Evolutionary conservation across 2,113 vertebrate genomes (phyloP).

Genomic region (Xenotilapia longispinis): DNA sequence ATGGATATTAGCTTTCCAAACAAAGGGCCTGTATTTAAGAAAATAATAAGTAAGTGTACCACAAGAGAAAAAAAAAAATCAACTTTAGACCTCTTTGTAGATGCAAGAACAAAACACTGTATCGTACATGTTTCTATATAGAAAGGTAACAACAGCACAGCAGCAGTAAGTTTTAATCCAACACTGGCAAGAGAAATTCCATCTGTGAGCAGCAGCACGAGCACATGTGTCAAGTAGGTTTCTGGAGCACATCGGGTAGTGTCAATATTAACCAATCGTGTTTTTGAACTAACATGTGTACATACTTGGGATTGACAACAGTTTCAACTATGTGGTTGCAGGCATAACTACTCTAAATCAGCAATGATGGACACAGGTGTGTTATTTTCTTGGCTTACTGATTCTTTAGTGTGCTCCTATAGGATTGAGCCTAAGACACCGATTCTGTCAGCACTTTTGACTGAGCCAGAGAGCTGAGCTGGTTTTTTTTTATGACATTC

Average conservation of each 20-base stretch:
- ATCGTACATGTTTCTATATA: background rate
- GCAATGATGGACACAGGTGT: background rate
- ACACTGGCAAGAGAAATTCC: background rate
- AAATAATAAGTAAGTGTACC: background rate
- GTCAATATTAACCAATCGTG: background rate
- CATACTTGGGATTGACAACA: background rate
- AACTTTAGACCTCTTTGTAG: background rate
- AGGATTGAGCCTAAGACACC: rapidly evolving
- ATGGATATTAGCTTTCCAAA: rapidly evolving
- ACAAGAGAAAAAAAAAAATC: background rate
- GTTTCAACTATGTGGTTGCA: background rate
- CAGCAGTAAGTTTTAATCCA: background rate
- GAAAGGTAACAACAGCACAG: background rate
- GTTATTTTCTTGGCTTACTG: background rate
- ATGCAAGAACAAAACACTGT: background rate
- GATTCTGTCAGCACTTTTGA: background rate
- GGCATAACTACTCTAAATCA: background rate
- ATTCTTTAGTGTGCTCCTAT: rapidly evolving
- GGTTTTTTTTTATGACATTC: background rate
- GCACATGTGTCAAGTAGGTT: background rate
- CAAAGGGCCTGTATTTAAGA: background rate
- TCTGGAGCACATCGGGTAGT: background rate
- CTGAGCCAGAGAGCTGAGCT: background rate
- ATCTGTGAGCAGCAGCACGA: rapidly evolving
- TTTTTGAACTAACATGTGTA: background rate